Percentiles rank a stretch among this genome's conserved stretches.
Conservation (phyloP, 2,888 invertebrate species). For the Drosophila peninsularis region DNA sequence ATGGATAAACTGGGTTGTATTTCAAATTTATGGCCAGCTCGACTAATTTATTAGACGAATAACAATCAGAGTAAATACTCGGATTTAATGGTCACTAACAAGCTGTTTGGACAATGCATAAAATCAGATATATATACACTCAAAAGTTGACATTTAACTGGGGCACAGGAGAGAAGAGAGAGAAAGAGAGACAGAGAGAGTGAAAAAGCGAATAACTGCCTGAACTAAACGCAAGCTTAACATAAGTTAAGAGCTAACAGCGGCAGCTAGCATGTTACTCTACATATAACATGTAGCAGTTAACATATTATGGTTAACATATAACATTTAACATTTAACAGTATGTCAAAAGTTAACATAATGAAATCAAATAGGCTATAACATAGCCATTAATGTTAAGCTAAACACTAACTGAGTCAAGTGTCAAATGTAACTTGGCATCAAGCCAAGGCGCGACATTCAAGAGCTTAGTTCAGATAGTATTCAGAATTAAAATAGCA, state of each 20-base stretch:
- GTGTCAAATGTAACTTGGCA: not conserved
- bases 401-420: not conserved
- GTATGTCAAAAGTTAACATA: not conserved
- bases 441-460: not conserved
- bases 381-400: not conserved
- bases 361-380: not conserved
- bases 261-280: no score
- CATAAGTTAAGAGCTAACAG: not conserved
- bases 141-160: not conserved
- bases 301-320: not conserved
- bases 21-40: conserved; percentile 1
- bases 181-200: not conserved
- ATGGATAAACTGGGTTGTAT: conserved; percentile 4
- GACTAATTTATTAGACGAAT: conserved; percentile 8
- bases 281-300: not conserved
- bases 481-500: not conserved
- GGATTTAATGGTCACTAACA: conserved; percentile 7
- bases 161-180: no score
- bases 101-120: not conserved
- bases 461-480: not conserved
- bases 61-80: not conserved
- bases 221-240: not conserved
- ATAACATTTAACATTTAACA: not conserved
- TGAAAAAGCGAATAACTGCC: not conserved
- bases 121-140: not conserved